Conservation (phyloP, 2,113 vertebrate genomes). For the Caretta caretta region DNA sequence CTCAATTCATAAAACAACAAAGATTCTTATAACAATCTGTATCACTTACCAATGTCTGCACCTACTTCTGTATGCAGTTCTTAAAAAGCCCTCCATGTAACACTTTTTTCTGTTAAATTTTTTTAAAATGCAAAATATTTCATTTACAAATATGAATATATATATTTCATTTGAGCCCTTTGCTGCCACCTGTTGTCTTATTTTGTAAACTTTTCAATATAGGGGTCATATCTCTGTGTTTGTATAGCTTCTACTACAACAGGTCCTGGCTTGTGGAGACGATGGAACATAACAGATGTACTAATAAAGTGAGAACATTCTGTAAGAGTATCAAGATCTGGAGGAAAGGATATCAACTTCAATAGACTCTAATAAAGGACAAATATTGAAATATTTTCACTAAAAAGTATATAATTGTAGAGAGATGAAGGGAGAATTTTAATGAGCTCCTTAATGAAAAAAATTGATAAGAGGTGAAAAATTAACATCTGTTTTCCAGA, state of each 20-base stretch:
- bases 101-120: background rate
- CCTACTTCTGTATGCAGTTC: background rate
- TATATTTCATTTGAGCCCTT: background rate
- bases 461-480: constrained; percentile 3
- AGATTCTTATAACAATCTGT: background rate
- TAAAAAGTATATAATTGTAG: constrained; percentile 11
- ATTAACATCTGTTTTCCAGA: constrained; percentile 7
- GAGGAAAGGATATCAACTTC: constrained; percentile 6
- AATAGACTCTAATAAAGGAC: constrained; percentile 1
- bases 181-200: background rate
- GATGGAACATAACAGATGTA: background rate
- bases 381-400: constrained; percentile 33
- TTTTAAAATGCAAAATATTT: background rate
- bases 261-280: background rate
- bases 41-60: background rate
- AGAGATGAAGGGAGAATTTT: background rate
- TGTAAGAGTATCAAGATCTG: background rate
- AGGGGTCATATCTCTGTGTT: background rate
- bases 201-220: background rate
- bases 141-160: background rate
- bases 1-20: background rate
- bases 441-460: background rate
- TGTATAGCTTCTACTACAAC: background rate
- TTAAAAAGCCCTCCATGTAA: background rate
- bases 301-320: constrained; percentile 31